Evolutionary conservation across 1,140 invertebrate species (phyloP).

Genomic region (Periplaneta americana): DNA sequence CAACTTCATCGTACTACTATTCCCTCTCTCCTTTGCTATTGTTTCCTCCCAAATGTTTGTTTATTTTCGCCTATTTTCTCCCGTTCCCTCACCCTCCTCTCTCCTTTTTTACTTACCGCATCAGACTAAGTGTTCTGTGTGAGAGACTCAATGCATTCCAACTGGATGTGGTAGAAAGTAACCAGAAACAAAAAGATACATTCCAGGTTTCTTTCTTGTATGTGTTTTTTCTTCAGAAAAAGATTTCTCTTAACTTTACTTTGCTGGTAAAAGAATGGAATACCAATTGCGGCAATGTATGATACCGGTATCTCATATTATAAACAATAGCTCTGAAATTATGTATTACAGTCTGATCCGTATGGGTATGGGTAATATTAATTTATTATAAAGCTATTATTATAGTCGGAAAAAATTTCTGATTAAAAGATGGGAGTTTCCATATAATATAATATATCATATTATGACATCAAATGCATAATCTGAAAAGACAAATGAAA

Average conservation of each 20-base stretch:
- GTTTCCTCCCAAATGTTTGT: neutral
- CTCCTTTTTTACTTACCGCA: neutral
- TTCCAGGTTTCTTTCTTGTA: neutral
- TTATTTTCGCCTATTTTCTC: neutral
- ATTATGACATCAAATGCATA: too few species aligned
- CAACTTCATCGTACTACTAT: neutral
- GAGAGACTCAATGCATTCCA: neutral
- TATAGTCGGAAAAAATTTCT: too few species aligned
- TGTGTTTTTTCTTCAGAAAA: neutral
- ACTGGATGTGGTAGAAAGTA: neutral
- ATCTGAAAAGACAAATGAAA: too few species aligned
- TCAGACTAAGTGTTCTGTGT: neutral
- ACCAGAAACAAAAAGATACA: neutral
- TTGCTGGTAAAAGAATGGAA: neutral
- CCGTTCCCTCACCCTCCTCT: too few species aligned
- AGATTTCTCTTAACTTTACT: neutral
- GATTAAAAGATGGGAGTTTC: too few species aligned
- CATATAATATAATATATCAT: too few species aligned
- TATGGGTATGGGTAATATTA: too few species aligned
- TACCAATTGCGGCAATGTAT: neutral
- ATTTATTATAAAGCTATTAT: too few species aligned
- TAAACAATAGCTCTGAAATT: too few species aligned
- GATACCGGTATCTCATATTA: too few species aligned
- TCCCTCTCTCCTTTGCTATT: neutral
- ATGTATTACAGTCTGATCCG: too few species aligned